Base-by-base conservation (phyloP, 2,113 vertebrate genomes). In the Sinocyclocheilus maitianheensis region DNA sequence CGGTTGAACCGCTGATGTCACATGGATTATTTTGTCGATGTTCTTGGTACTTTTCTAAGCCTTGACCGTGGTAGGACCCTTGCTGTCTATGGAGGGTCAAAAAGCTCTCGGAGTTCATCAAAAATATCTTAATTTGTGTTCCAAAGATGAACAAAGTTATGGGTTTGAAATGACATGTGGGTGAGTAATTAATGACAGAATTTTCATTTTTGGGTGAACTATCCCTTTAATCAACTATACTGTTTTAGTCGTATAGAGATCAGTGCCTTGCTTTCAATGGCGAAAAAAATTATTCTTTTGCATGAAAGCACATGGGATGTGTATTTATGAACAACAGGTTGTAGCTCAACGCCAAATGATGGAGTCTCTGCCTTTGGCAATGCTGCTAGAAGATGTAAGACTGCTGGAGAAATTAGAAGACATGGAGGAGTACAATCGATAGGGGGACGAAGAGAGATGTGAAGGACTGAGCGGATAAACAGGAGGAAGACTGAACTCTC, bases 401-500 rank as follows among this genome's bases (percentile, higher is more conserved):
- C 37, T 34, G 53, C n/a, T 87, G 46, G 74, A 65, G 46, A 65
- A 22, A 65, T 12, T 24, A 65, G 85, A 63, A 0, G 20, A 71
- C n/a, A 53, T 53, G 30, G 48, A 62, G 69, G 86, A 83, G 18
- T 43, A 51, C 40, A 60, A 75, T 69, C 87, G 86, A 83, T 4
- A 1, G n/a, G 0, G 0, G 85, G 71, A 69, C 1, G 60, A 53
- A 80, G 22, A 1, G 53, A 3, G 83, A 58, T 8, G 77, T 67
- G 12, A 63, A 2, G 74, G 18, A 3, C 88, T 88, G 0, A 90
- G 88, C 14, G 89, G n/a, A 51, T 89, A 72, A 9, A 93, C 92
- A 1, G 94, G 94, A 22, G 96, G 95, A 22, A 96, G 86, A 43
- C 93, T 80, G 0, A 94, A 91, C 79, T 93, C 92, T 1, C 88